Evolutionary conservation across 2,113 vertebrate species (phyloP).

Genomic region (Nothoprocta perdicaria): DNA sequence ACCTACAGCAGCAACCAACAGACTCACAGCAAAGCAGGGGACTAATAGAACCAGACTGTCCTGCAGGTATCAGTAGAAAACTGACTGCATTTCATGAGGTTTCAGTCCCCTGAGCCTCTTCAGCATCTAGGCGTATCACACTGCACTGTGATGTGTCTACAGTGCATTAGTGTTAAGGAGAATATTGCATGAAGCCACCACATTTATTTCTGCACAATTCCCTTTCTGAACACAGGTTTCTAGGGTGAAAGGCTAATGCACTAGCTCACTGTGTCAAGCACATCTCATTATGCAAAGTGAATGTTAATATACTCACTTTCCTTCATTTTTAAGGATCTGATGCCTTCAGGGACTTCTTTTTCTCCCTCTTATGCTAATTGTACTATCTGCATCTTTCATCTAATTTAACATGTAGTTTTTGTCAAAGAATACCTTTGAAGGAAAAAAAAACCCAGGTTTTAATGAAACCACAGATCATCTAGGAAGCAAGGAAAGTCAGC

Average conservation of each 20-base stretch:
- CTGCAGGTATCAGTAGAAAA: background rate
- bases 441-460: background rate
- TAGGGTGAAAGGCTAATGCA: slow-evolving; percentile 43
- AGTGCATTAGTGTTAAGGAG: background rate
- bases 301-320: background rate
- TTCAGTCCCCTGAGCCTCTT: background rate
- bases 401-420: background rate
- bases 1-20: background rate
- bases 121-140: background rate
- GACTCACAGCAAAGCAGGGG: background rate
- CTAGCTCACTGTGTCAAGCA: background rate
- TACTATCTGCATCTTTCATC: background rate
- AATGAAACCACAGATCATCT: background rate
- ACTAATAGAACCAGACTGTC: accelerated
- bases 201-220: background rate
- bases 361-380: background rate
- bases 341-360: background rate
- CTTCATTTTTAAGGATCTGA: slow-evolving; percentile 8
- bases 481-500: background rate
- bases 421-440: slow-evolving; percentile 21
- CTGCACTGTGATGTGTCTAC: background rate
- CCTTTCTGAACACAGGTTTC: background rate
- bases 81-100: background rate
- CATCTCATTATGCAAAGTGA: slow-evolving; percentile 37
- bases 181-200: background rate